Evolutionary conservation across 2,113 vertebrate species (phyloP).

Genomic region (Progne subis): DNA sequence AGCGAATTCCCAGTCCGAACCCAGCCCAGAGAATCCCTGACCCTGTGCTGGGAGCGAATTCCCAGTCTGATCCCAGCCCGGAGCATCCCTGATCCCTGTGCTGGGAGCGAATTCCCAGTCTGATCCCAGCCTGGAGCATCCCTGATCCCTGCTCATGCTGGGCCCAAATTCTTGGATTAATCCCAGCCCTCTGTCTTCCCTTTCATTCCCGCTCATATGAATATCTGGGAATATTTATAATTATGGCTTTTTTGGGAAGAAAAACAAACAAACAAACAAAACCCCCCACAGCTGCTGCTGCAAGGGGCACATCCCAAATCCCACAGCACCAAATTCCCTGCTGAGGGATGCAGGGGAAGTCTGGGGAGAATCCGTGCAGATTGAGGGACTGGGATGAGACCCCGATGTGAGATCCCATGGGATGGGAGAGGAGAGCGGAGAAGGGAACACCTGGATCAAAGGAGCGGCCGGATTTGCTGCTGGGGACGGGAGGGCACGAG

Average conservation of each 20-base stretch:
- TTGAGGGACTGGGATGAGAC: neutral
- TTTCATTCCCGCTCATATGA: neutral
- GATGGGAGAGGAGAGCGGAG: accelerated
- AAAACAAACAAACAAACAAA: accelerated
- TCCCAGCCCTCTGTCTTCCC: neutral
- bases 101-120: neutral
- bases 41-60: neutral
- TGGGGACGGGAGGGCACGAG: neutral
- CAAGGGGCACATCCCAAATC: neutral
- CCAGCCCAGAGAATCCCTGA: neutral
- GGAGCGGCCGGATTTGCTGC: neutral
- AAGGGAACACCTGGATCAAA: neutral
- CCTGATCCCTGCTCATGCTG: accelerated
- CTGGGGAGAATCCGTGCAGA: neutral
- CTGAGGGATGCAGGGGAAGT: neutral
- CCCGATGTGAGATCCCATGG: accelerated
- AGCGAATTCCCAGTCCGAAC: neutral
- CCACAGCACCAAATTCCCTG: neutral
- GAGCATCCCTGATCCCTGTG: neutral
- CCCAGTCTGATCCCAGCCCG: accelerated
- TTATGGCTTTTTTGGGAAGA: accelerated
- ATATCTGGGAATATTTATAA: neutral
- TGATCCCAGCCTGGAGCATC: neutral
- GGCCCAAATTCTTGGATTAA: accelerated
- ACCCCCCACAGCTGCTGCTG: accelerated